phyloP scores from a whole-genome alignment of 1,140 invertebrate genomes.

The Orussus abietinus region DNA sequence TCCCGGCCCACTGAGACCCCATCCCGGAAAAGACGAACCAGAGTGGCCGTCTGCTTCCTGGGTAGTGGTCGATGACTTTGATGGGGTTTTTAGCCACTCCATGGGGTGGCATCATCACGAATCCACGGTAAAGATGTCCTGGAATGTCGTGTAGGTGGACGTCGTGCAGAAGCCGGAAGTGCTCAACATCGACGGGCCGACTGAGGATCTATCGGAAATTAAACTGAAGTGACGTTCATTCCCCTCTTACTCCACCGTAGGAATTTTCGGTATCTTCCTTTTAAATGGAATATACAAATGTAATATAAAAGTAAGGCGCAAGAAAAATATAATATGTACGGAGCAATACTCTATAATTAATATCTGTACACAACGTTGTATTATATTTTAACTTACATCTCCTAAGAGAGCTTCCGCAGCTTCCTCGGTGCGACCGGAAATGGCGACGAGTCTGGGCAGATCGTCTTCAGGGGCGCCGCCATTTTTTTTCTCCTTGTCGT shows the following conservation, averaged over 20 bases:
- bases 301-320: no score
- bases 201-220: constrained; percentile 34
- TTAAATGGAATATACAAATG: no score
- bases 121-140: constrained; percentile 62
- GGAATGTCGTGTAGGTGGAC: constrained; percentile 55
- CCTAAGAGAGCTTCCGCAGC: constrained; percentile 67
- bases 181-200: constrained; percentile 57
- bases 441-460: constrained; percentile 61
- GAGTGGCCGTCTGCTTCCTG: constrained; percentile 63
- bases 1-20: constrained; percentile 84
- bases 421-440: constrained; percentile 68
- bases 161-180: constrained; percentile 54
- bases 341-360: neutral
- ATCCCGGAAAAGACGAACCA: constrained; percentile 91
- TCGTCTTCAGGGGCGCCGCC: constrained; percentile 50
- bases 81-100: constrained; percentile 40
- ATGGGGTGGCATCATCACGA: constrained; percentile 48
- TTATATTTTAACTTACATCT: constrained; percentile 52
- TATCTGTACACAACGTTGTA: no score
- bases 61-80: constrained; percentile 57
- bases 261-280: no score
- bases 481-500: constrained; percentile 55
- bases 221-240: no score
- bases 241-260: no score
- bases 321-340: no score